Evolutionary conservation across 2,888 invertebrate genomes (phyloP).

Genomic region (Dasysyrphus tricinctus): DNA sequence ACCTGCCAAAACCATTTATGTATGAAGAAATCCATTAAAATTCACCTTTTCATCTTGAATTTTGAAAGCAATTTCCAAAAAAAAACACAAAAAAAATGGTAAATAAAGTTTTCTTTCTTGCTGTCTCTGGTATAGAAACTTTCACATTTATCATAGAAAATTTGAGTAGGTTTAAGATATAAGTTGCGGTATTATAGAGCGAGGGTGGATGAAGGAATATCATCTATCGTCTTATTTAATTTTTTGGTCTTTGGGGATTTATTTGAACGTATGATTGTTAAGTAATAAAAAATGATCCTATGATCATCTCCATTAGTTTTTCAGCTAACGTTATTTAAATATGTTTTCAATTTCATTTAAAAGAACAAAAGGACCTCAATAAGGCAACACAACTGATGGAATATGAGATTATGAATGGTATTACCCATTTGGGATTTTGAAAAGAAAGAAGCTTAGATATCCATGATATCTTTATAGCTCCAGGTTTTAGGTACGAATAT

Average conservation of each 20-base stretch:
- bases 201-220: constrained; percentile 1
- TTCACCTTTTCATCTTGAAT: constrained; percentile 55
- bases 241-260: constrained; percentile 15
- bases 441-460: too few relatives aligned
- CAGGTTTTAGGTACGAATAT: too few relatives aligned
- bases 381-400: neutral
- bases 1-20: constrained; percentile 52
- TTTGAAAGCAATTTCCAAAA: constrained; percentile 23
- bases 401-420: too few relatives aligned
- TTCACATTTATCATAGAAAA: constrained; percentile 35
- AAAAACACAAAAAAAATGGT: constrained; percentile 9
- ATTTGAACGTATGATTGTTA: constrained; percentile 33
- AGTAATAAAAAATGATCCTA: constrained; percentile 46
- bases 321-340: constrained; percentile 1
- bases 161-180: constrained; percentile 3
- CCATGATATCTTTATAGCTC: too few relatives aligned
- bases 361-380: neutral
- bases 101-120: constrained; percentile 28
- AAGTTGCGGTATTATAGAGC: too few relatives aligned
- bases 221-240: neutral
- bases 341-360: neutral
- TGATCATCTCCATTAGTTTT: constrained; percentile 55
- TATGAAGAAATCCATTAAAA: constrained; percentile 55
- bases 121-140: constrained; percentile 34
- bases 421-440: too few relatives aligned